These are phyloP conservation scores for Eristalis tenax DNA, from an alignment of 2,888 invertebrate species.

Conservation along the genomic window DNA sequence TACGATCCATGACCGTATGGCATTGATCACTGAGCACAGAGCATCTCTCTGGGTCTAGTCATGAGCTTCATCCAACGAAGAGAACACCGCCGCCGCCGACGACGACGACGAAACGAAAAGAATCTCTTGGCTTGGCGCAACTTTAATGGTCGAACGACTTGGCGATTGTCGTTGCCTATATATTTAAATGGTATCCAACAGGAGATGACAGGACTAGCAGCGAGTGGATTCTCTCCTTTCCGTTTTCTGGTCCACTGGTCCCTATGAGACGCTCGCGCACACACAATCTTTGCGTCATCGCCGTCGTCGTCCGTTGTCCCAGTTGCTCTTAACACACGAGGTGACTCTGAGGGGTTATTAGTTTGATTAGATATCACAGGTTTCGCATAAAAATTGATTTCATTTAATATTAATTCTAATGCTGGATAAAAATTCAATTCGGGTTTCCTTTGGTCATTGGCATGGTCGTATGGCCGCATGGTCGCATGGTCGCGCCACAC, in stretches of 20 bases:
- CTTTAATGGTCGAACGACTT: conserved; percentile 59
- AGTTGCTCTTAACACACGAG: conserved; percentile 26
- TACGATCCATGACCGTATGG: conserved; percentile 70
- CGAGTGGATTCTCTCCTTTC: not conserved
- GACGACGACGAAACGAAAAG: not conserved
- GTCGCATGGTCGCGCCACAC: conserved; percentile 37
- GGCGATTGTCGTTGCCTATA: conserved; percentile 65
- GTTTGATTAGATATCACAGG: conserved; percentile 72
- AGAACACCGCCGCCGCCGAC: conserved; percentile 7
- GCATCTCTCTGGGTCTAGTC: conserved; percentile 37
- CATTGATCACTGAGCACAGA: conserved; percentile 62
- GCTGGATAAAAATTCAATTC: conserved; percentile 66
- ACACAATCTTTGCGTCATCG: conserved; percentile 42
- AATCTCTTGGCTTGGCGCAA: conserved; percentile 37
- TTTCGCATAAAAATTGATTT: conserved; percentile 69
- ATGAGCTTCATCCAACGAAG: conserved; percentile 12
- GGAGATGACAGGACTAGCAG: conserved; percentile 58
- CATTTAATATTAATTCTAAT: conserved; percentile 70
- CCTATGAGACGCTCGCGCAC: conserved; percentile 29
- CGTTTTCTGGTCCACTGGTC: conserved; percentile 17
- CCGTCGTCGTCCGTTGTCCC: conserved; percentile 8
- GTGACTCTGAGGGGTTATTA: conserved; percentile 67
- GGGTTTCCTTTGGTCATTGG: conserved; percentile 14
- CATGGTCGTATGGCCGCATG: no score
- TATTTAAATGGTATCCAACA: conserved; percentile 68